phyloP scores from a whole-genome alignment of 2,888 invertebrate species.

The Tenthredo distinguenda region DNA sequence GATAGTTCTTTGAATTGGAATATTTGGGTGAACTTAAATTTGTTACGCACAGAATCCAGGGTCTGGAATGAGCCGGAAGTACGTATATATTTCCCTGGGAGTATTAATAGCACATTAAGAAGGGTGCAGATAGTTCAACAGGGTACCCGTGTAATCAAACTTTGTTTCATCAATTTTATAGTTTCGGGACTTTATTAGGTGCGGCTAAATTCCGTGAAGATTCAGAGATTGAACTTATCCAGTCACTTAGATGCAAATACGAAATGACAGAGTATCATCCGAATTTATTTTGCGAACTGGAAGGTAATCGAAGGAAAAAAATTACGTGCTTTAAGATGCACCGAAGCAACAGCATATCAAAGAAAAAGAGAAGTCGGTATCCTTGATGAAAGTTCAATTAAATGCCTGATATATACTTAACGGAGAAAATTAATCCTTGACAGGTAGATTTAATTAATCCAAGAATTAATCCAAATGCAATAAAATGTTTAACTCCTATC shows the following conservation, averaged over 20 bases:
- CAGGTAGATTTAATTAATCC: not conserved
- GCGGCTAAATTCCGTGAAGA: not conserved
- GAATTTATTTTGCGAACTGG: not conserved
- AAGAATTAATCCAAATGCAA: not conserved
- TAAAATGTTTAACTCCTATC: slow-evolving; percentile 2
- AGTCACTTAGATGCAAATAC: not conserved
- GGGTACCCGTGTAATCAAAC: not conserved
- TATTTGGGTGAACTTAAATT: slow-evolving; percentile 1
- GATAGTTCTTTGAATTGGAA: not conserved
- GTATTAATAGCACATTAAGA: slow-evolving; percentile 12
- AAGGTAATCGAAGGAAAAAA: not conserved
- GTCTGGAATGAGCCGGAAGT: slow-evolving; percentile 12
- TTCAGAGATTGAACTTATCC: not conserved
- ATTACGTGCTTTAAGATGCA: not conserved
- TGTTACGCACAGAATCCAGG: not conserved
- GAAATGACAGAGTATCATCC: not conserved
- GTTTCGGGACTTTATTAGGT: not conserved
- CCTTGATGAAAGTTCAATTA: not conserved
- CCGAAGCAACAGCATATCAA: not conserved
- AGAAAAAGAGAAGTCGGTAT: not conserved
- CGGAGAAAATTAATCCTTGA: not conserved
- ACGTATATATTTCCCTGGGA: not conserved
- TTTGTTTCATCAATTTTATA: slow-evolving; percentile 22
- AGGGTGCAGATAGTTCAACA: not conserved
- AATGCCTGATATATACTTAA: not conserved